phyloP scores from a whole-genome alignment of 2,113 vertebrate species.

The Lagenorhynchus albirostris region DNA sequence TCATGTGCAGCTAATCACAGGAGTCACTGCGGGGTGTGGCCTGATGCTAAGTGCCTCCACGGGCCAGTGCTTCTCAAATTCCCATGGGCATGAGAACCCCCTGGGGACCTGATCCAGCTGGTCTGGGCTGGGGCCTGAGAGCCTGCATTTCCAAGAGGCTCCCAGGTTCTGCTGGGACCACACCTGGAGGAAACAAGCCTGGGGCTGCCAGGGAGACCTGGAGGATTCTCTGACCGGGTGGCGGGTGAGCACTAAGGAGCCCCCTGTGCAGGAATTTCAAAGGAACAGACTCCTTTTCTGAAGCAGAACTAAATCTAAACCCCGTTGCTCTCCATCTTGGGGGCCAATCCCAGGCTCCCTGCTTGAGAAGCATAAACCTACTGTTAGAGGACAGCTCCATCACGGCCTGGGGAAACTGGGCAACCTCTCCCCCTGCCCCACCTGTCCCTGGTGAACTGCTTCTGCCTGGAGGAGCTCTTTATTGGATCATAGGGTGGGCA shows the following conservation, averaged over 20 bases:
- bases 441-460: not conserved
- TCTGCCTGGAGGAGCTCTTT: not conserved
- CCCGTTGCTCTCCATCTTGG: not conserved
- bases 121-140: not conserved
- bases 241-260: not conserved
- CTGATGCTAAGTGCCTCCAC: not conserved
- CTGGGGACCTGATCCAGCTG: not conserved
- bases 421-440: rapidly evolving
- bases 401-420: not conserved
- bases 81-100: rapidly evolving
- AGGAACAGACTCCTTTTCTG: not conserved
- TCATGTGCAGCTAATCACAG: not conserved
- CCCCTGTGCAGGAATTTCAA: not conserved
- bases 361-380: not conserved
- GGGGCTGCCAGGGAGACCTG: not conserved
- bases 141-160: not conserved
- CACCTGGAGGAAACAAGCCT: not conserved
- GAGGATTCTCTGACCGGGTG: rapidly evolving
- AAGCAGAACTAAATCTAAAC: not conserved
- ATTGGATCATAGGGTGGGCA: no score
- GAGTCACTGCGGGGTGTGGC: not conserved
- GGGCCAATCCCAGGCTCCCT: not conserved
- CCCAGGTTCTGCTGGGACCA: not conserved
- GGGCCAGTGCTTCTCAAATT: not conserved
- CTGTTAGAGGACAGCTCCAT: not conserved